Percentiles rank a stretch among this genome's conserved stretches.
Conservation (phyloP, 2,888 invertebrate species). For the Saturnia pavonia region DNA sequence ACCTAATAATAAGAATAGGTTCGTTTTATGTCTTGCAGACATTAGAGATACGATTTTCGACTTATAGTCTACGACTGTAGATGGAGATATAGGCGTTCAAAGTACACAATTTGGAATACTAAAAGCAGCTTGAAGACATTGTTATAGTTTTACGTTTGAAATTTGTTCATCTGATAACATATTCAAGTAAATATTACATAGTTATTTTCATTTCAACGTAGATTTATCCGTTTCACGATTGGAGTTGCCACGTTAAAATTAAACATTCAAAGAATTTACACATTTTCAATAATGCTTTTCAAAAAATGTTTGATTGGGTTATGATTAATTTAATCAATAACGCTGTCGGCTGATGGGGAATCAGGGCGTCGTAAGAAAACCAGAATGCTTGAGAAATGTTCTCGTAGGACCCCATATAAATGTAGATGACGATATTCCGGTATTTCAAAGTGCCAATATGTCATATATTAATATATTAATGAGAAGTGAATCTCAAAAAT, state of each 20-base stretch:
- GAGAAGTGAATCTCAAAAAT: no score
- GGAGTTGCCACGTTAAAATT: neutral
- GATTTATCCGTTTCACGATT: neutral
- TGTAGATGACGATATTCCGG: no score
- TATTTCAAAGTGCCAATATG: no score
- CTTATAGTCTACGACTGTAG: neutral
- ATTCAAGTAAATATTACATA: slow-evolving; percentile 7
- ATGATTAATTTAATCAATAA: no score
- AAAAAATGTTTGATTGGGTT: no score
- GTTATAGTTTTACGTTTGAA: slow-evolving; percentile 5
- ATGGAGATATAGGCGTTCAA: neutral
- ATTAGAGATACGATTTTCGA: neutral
- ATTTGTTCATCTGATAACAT: slow-evolving; percentile 11
- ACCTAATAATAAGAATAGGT: neutral
- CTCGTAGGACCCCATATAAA: no score
- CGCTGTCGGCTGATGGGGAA: no score
- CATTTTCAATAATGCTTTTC: no score
- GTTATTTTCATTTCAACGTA: slow-evolving; percentile 11
- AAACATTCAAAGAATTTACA: no score
- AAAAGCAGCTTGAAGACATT: neutral
- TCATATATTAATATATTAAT: no score
- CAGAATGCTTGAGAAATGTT: no score
- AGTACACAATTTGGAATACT: slow-evolving; percentile 2
- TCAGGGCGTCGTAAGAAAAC: no score
- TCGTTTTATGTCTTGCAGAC: neutral